These are phyloP conservation scores for Aphis gossypii DNA, from an alignment of 1,140 invertebrate genomes.

Conservation along the genomic window DNA sequence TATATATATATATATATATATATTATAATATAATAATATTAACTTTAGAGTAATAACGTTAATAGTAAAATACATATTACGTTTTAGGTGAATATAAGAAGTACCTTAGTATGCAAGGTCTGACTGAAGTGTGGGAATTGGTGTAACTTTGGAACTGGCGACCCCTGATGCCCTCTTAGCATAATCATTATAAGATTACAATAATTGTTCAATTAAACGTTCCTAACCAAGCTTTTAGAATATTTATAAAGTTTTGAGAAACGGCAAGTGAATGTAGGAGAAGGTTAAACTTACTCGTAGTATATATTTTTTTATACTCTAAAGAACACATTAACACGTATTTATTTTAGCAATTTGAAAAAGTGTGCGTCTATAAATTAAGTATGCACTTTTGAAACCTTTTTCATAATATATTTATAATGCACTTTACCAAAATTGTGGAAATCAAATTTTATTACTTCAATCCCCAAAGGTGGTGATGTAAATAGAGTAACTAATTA, in stretches of 20 bases:
- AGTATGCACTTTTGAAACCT: too few species aligned
- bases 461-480: too few species aligned
- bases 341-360: background rate
- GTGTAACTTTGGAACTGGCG: background rate
- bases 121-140: background rate
- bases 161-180: background rate
- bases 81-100: background rate
- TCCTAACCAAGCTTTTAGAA: background rate
- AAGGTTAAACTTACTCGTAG: background rate
- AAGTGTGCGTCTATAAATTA: background rate
- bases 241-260: conserved; percentile 3
- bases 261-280: background rate
- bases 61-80: background rate
- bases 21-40: background rate
- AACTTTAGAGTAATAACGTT: background rate
- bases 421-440: too few species aligned
- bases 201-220: conserved; percentile 7
- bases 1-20: background rate
- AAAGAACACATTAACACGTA: background rate
- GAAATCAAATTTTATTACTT: too few species aligned
- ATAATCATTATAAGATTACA: background rate
- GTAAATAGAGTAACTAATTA: too few species aligned
- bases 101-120: background rate
- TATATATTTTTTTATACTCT: background rate
- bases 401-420: too few species aligned